Percentiles rank a stretch among this genome's conserved stretches.
These are phyloP conservation scores for Crenuchus spilurus DNA, from an alignment of 2,797 vertebrate genomes.

Conservation along the genomic window DNA sequence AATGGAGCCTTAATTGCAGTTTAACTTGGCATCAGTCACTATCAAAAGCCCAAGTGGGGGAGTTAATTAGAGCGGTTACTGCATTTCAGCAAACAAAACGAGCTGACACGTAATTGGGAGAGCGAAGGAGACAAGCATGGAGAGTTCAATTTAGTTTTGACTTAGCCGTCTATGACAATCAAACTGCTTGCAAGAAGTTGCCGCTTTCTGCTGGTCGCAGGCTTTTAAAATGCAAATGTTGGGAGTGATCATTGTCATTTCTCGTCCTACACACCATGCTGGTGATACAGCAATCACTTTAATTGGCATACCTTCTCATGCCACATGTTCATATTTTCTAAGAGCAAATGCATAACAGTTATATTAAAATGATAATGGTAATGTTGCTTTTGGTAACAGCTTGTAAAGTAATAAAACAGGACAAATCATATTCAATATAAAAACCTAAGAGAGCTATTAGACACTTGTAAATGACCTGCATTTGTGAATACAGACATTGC, in stretches of 20 bases:
- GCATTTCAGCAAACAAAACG: constrained; percentile 45
- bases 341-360: neutral
- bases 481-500: constrained; percentile 44
- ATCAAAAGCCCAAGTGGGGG: constrained; percentile 43
- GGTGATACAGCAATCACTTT: neutral
- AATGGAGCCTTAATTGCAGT: constrained; percentile 18
- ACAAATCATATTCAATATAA: neutral
- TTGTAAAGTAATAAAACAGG: neutral
- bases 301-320: neutral
- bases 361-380: neutral
- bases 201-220: too few species aligned
- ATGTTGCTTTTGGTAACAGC: neutral
- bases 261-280: too few species aligned
- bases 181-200: neutral
- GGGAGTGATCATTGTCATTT: neutral
- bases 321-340: neutral
- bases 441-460: neutral
- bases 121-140: constrained; percentile 20
- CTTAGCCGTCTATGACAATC: neutral
- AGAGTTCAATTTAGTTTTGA: constrained; percentile 6
- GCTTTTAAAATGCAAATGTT: constrained; percentile 8
- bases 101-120: constrained; percentile 29
- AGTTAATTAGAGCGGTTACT: constrained; percentile 47
- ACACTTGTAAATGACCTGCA: neutral
- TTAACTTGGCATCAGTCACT: constrained; percentile 45